Evolutionary conservation across 2,797 vertebrate species (phyloP).

Genomic region (Lagocephalus sceleratus): DNA sequence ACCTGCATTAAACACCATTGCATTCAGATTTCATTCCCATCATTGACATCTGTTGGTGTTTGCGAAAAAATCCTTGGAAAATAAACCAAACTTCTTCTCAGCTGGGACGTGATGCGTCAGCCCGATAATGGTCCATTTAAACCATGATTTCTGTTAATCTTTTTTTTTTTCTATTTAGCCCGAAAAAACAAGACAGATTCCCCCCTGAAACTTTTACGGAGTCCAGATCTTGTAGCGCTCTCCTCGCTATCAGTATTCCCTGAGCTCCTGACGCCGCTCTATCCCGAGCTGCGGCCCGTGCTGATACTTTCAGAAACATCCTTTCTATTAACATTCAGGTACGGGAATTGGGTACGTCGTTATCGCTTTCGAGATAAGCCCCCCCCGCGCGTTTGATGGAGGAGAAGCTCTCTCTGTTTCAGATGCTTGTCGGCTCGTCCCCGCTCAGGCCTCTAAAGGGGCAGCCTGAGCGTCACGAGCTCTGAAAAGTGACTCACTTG

Average conservation of each 20-base stretch:
- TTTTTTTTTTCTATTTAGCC: too few relatives aligned
- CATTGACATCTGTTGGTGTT: too few relatives aligned
- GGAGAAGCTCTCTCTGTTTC: slow-evolving; percentile 33
- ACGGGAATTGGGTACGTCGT: slow-evolving; percentile 43
- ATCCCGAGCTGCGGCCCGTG: slow-evolving; percentile 52
- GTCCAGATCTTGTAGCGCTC: background rate
- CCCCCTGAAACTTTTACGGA: background rate
- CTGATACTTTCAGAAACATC: slow-evolving; percentile 47
- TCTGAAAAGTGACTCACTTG: slow-evolving; percentile 5
- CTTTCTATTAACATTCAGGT: slow-evolving; percentile 46
- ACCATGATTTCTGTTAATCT: too few relatives aligned
- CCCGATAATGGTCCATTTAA: too few relatives aligned
- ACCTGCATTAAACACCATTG: too few relatives aligned
- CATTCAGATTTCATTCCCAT: too few relatives aligned
- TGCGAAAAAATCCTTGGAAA: too few relatives aligned
- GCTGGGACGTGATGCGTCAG: too few relatives aligned
- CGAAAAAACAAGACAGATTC: background rate
- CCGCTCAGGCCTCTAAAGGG: slow-evolving; percentile 20
- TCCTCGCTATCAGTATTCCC: slow-evolving; percentile 3
- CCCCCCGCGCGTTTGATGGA: slow-evolving; percentile 32
- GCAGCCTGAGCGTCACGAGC: slow-evolving; percentile 18
- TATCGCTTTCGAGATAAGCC: slow-evolving; percentile 61
- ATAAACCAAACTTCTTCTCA: too few relatives aligned
- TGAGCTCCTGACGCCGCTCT: slow-evolving; percentile 37
- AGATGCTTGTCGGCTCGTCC: slow-evolving; percentile 40